Evolutionary conservation across 2,113 vertebrate genomes (phyloP), one percentile per base, ranked within the genome.

Genomic region (Macquaria ambigua): DNA sequence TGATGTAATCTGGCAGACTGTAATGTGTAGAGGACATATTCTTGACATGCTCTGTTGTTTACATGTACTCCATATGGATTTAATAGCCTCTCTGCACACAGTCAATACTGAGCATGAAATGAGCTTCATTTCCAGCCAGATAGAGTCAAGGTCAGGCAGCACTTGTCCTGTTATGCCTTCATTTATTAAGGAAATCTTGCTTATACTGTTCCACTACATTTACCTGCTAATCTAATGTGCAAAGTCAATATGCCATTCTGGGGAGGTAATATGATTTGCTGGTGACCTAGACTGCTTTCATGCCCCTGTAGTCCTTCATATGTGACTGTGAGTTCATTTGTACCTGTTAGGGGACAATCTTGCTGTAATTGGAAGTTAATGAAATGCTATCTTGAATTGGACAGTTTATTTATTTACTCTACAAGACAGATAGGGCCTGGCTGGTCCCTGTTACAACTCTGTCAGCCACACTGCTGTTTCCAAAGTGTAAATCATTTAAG

Each of bases 321-420:
- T 81, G 28, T 58, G 71, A 81, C 74, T 71, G 63, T 21, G 64
- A 81, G 77, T 74, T 81, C 37, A 84, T 89, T 84, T 89, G 72
- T 85, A 79, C 71, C 82, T 77, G 62, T 84, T 86, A 81, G 55
- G 63, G 84, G 62, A 89, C 63, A 83, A 66, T 85, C 78, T 70
- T 39, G 62, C 70, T 25, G 41, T 87, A 89, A 87, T 63, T 71
- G 39, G 52, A 63, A 90, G 74, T 82, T 85, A 88, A 88, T 90
- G 74, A 85, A 92, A 86, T 56, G 0, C 70, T 69, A 69, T 80
- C 58, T 82, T 56, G 46, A 87, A 80, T 53, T 72, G 79, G 89
- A 82, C 77, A 73, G 69, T 86, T 86, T 83, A 90, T 92, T 93
- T 94, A 93, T 93, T 91, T 93, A 86, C 73, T 81, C 82, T 83